phyloP scores from a whole-genome alignment of 2,888 invertebrate species.

The Dolichopus griseipennis region DNA sequence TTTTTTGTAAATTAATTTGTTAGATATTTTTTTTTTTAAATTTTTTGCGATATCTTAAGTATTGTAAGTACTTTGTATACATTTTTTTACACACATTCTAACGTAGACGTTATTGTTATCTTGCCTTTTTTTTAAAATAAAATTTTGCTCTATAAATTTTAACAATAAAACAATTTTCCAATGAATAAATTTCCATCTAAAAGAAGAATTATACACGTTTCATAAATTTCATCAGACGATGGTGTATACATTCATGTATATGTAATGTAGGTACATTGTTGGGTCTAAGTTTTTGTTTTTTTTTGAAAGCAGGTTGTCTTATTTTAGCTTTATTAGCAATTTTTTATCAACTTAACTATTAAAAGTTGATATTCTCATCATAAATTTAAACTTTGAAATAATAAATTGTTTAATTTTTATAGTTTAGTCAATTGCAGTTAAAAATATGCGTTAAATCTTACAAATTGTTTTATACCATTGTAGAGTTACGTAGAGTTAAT shows the following conservation, averaged over 20 bases:
- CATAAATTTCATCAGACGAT: not conserved
- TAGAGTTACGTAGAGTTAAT: no score
- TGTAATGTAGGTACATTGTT: no score
- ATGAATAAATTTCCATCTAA: not conserved
- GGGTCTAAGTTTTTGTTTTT: no score
- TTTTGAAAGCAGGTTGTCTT: no score
- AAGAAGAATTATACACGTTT: not conserved
- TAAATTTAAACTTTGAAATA: not conserved
- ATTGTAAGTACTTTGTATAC: not conserved
- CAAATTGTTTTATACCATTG: no score
- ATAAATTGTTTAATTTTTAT: no score
- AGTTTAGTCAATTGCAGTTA: no score
- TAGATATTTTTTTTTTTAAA: not conserved
- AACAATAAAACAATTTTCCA: constrained; percentile 3
- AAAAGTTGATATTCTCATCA: not conserved
- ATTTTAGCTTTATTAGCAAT: no score
- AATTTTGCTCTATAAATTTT: constrained; percentile 6
- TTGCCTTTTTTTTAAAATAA: not conserved
- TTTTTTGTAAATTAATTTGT: not conserved
- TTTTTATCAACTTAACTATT: not conserved
- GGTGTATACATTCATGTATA: no score
- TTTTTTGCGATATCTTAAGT: not conserved
- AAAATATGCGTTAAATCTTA: no score
- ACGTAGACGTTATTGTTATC: not conserved
- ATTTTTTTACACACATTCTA: no score